Conservation (phyloP, 2,888 invertebrate species). For the Tortricodes alternella region DNA sequence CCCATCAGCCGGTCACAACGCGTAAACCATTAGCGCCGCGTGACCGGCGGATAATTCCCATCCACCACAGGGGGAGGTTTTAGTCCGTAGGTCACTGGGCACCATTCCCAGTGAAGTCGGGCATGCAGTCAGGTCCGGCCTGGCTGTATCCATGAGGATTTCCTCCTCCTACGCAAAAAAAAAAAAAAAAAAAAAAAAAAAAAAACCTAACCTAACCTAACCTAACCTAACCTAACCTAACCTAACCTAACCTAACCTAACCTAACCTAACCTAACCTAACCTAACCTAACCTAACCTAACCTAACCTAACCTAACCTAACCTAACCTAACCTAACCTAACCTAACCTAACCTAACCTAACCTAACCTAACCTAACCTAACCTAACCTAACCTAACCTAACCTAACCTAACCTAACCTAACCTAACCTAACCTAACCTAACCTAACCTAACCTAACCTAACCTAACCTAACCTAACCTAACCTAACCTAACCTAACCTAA, state of each 20-base stretch:
- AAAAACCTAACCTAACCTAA: slow-evolving; percentile 29
- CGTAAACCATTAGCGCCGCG: too few relatives aligned
- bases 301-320: slow-evolving; percentile 38
- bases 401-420: slow-evolving; percentile 31
- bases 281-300: slow-evolving; percentile 36
- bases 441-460: slow-evolving; percentile 30
- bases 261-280: slow-evolving; percentile 34
- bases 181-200: too few relatives aligned
- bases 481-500: slow-evolving; percentile 42
- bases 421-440: slow-evolving; percentile 20
- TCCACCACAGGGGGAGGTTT: too few relatives aligned
- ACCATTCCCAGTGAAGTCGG: too few relatives aligned
- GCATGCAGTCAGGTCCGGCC: too few relatives aligned
- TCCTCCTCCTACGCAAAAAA: too few relatives aligned
- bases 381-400: slow-evolving; percentile 31
- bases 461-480: slow-evolving; percentile 25
- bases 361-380: slow-evolving; percentile 35
- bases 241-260: slow-evolving; percentile 34
- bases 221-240: slow-evolving; percentile 30
- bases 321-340: slow-evolving; percentile 39
- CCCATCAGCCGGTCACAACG: too few relatives aligned
- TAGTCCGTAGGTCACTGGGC: too few relatives aligned
- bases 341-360: slow-evolving; percentile 38
- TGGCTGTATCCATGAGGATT: too few relatives aligned
- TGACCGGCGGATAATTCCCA: too few relatives aligned